Evolutionary conservation across 2,797 vertebrate genomes (phyloP).

Genomic region (Xenentodon cancila): DNA sequence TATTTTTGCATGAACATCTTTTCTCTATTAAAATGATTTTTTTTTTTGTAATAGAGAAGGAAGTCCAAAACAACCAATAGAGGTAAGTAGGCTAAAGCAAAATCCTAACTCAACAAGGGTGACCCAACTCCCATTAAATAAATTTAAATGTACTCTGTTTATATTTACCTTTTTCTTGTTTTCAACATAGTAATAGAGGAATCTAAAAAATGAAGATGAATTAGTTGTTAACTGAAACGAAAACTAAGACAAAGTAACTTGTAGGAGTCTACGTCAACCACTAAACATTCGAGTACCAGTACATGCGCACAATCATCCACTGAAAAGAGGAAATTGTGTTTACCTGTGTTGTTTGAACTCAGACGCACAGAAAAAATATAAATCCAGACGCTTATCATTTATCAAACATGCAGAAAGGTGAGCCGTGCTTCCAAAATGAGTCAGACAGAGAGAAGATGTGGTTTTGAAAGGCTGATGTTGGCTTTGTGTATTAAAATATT

Average conservation of each 20-base stretch:
- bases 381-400: neutral
- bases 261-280: neutral
- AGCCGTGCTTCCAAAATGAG: neutral
- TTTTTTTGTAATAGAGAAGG: neutral
- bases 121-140: neutral
- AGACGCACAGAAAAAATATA: neutral
- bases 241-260: neutral
- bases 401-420: neutral
- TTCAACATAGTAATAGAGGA: neutral
- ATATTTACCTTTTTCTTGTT: neutral
- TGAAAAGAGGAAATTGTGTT: neutral
- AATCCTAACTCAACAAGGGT: no score
- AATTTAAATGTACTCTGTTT: neutral
- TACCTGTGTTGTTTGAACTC: neutral
- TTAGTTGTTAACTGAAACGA: neutral
- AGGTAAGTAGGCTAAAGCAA: neutral
- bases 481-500: neutral
- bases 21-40: neutral
- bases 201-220: neutral
- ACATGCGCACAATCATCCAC: neutral
- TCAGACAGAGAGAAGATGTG: neutral
- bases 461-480: slow-evolving; percentile 5
- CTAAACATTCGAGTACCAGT: neutral
- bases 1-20: neutral
- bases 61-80: neutral